A percentile compares a stretch with the other conserved stretches of the same genome.
phyloP scores from a whole-genome alignment of 2,797 vertebrate species.

The Clamator glandarius region DNA sequence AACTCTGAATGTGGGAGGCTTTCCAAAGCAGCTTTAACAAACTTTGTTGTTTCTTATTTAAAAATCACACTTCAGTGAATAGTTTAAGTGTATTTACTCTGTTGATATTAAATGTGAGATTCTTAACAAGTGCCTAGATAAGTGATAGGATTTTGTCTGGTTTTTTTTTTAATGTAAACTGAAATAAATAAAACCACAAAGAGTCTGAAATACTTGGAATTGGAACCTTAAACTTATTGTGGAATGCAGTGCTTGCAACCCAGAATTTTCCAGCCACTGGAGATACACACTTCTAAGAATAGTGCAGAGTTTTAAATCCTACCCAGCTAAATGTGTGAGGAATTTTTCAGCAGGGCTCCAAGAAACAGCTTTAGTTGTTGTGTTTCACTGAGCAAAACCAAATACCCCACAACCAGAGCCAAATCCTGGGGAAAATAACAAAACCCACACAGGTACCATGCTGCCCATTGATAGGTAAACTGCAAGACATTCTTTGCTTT shows the following conservation, averaged over 20 bases:
- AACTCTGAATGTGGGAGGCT: background rate
- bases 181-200: background rate
- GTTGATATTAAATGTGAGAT: background rate
- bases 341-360: constrained; percentile 68
- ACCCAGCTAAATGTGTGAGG: constrained; percentile 64
- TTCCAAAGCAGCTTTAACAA: background rate
- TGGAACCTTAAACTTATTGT: background rate
- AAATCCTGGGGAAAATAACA: background rate
- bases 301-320: constrained; percentile 62
- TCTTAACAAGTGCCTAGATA: background rate
- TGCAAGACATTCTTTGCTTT: background rate
- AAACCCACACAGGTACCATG: background rate
- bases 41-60: background rate
- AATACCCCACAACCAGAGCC: background rate
- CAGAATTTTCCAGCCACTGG: constrained; percentile 68
- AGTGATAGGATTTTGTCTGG: background rate
- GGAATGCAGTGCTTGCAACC: constrained; percentile 54
- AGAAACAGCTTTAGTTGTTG: background rate
- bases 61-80: background rate
- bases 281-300: constrained; percentile 67
- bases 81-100: background rate
- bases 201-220: background rate
- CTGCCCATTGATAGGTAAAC: background rate
- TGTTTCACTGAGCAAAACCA: background rate
- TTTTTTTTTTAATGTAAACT: background rate